Percentiles rank a stretch among this genome's conserved stretches.
These are phyloP conservation scores for Noctua fimbriata DNA, from an alignment of 2,888 invertebrate genomes.

Conservation along the genomic window DNA sequence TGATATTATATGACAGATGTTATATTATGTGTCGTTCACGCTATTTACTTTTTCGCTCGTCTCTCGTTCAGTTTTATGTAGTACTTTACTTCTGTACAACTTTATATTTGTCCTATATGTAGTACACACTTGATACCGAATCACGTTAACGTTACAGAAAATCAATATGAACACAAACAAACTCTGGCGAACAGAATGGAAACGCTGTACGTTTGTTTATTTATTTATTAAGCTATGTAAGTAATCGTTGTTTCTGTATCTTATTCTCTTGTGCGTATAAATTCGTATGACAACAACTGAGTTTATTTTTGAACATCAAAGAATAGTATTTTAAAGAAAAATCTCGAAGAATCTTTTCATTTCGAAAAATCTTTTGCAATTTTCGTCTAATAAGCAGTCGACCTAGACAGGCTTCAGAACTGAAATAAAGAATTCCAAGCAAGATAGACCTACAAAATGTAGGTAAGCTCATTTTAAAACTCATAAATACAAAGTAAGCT, in stretches of 20 bases:
- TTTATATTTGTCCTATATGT: background rate
- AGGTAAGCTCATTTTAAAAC: constrained; percentile 36
- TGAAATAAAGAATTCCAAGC: background rate
- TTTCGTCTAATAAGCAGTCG: background rate
- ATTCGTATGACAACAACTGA: constrained; percentile 7
- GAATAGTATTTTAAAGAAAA: background rate
- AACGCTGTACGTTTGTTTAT: constrained; percentile 16
- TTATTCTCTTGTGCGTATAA: constrained; percentile 24
- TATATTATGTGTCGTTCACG: background rate
- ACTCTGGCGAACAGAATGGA: constrained; percentile 19
- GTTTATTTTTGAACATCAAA: constrained; percentile 13
- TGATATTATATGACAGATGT: background rate
- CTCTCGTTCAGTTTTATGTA: background rate
- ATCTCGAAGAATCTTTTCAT: background rate
- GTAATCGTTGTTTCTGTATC: constrained; percentile 33
- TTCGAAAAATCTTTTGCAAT: background rate
- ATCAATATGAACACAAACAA: constrained; percentile 59
- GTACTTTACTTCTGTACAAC: background rate
- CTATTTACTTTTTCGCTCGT: background rate
- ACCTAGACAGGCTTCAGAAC: background rate
- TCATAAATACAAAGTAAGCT: constrained; percentile 51
- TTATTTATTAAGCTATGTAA: constrained; percentile 49
- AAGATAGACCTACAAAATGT: constrained; percentile 19
- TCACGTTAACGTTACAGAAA: constrained; percentile 35
- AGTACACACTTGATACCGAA: constrained; percentile 16